phyloP scores from a whole-genome alignment of 2,888 invertebrate species.

The Folsomia candida region DNA sequence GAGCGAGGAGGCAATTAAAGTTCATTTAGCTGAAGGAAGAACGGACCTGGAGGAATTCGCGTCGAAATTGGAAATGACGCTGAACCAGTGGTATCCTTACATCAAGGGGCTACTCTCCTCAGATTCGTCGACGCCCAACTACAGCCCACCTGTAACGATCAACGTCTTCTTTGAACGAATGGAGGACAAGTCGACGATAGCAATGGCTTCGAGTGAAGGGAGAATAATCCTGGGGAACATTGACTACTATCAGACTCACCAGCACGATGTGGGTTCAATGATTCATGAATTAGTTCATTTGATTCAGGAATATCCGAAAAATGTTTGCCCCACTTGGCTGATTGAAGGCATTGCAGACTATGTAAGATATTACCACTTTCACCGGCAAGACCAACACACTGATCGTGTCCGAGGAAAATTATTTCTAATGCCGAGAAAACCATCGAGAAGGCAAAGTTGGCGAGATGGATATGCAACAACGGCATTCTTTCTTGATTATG shows the following conservation, averaged over 20 bases:
- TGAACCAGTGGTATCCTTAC: constrained; percentile 38
- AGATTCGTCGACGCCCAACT: too few species aligned
- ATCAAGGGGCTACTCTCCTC: constrained; percentile 28
- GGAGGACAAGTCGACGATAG: constrained; percentile 45
- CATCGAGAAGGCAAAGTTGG: constrained; percentile 23
- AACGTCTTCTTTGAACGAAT: constrained; percentile 41
- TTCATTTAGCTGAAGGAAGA: too few species aligned
- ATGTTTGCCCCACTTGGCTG: constrained; percentile 33
- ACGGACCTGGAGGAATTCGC: constrained; percentile 38
- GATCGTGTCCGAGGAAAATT: too few species aligned
- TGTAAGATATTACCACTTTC: constrained; percentile 34
- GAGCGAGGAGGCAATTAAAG: too few species aligned
- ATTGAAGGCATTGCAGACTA: constrained; percentile 41
- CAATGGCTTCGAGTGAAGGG: constrained; percentile 44
- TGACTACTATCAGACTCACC: constrained; percentile 33
- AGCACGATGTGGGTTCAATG: constrained; percentile 39
- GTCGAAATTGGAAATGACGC: constrained; percentile 24
- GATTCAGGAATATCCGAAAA: constrained; percentile 28
- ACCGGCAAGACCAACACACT: too few species aligned
- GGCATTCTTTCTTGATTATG: constrained; percentile 36
- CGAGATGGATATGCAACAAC: constrained; percentile 36
- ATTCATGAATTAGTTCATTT: constrained; percentile 41
- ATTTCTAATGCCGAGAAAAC: constrained; percentile 35
- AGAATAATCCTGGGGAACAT: constrained; percentile 29
- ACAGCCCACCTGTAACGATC: constrained; percentile 24